A percentile compares a stretch with the other conserved stretches of the same genome.
Evolutionary conservation across 2,888 invertebrate genomes (phyloP).

Genomic region (Alviniconcha strummeri): DNA sequence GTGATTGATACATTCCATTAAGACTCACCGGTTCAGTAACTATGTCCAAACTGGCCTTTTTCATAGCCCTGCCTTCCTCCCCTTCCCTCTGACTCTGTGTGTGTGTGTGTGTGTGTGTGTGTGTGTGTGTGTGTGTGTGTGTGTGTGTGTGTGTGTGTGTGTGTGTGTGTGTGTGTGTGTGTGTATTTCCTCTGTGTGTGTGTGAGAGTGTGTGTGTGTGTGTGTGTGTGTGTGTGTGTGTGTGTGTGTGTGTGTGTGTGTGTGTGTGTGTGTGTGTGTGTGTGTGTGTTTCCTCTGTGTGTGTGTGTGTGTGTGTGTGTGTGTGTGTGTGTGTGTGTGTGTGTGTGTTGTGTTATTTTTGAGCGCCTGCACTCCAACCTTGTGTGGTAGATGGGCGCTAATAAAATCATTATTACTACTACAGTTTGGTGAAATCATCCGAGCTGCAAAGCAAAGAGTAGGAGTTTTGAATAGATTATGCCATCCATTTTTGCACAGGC

Average conservation of each 20-base stretch:
- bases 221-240: slow-evolving; percentile 10
- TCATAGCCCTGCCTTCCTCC: neutral
- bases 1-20: neutral
- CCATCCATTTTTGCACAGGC: no score
- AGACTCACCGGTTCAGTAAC: neutral
- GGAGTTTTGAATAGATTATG: no score
- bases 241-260: neutral
- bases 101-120: neutral
- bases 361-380: neutral
- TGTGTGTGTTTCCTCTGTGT: no score
- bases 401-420: neutral
- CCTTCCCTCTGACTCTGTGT: neutral
- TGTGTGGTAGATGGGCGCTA: neutral
- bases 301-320: neutral
- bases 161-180: neutral
- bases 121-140: neutral
- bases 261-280: neutral
- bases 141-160: slow-evolving; percentile 12
- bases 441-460: no score
- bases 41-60: neutral
- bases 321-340: neutral
- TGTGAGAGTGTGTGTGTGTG: neutral
- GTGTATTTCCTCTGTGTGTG: neutral
- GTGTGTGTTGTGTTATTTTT: neutral
- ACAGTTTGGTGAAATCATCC: no score